Percentiles rank a stretch among this genome's conserved stretches.
phyloP scores from a whole-genome alignment of 2,797 vertebrate genomes.

The Champsocephalus gunnari region DNA sequence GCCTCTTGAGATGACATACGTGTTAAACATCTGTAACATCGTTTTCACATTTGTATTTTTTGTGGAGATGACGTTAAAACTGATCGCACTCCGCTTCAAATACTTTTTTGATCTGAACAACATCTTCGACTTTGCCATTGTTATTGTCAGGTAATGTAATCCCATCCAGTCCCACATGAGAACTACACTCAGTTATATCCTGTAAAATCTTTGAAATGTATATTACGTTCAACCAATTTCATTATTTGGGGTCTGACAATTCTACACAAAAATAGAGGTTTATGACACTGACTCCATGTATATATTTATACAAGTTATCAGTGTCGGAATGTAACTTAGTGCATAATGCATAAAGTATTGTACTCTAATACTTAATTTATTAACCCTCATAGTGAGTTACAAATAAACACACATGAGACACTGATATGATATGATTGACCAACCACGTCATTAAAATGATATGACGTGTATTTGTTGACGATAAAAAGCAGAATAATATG shows the following conservation, averaged over 20 bases:
- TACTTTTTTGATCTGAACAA: constrained; percentile 14
- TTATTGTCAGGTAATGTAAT: constrained; percentile 28
- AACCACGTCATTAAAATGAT: too few relatives aligned
- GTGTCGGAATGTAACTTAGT: too few relatives aligned
- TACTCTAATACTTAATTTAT: too few relatives aligned
- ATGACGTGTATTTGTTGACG: too few relatives aligned
- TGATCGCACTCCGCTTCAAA: not conserved
- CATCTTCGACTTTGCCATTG: constrained; percentile 24
- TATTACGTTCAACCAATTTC: not conserved
- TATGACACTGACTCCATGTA: not conserved
- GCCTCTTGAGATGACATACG: not conserved
- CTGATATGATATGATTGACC: too few relatives aligned
- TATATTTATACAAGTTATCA: too few relatives aligned
- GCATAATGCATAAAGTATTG: too few relatives aligned
- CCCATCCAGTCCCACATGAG: not conserved
- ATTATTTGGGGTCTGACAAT: not conserved
- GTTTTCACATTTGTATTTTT: constrained; percentile 1
- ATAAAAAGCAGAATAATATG: too few relatives aligned
- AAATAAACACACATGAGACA: too few relatives aligned
- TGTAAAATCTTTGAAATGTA: not conserved
- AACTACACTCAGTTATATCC: not conserved
- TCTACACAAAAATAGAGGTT: not conserved
- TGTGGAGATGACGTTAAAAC: constrained; percentile 18
- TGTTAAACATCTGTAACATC: not conserved
- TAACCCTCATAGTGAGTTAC: too few relatives aligned